These are phyloP conservation scores for Scrobipalpa atriplicella DNA, from an alignment of 2,888 invertebrate genomes.

Conservation along the genomic window DNA sequence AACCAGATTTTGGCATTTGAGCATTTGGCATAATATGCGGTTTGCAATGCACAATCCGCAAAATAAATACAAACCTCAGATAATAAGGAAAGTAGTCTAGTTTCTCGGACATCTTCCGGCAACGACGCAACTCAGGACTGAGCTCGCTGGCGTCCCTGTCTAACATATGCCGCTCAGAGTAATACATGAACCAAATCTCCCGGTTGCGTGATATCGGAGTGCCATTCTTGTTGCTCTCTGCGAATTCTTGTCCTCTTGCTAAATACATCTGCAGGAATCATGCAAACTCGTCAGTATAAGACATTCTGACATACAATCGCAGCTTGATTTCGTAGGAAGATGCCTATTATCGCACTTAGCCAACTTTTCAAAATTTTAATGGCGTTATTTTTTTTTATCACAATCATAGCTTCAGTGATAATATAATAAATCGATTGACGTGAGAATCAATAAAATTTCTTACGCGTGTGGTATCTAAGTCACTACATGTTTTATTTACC, in stretches of 20 bases:
- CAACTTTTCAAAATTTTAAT: too few relatives aligned
- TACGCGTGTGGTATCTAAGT: too few relatives aligned
- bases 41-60: not conserved
- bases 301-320: too few relatives aligned
- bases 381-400: too few relatives aligned
- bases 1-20: too few relatives aligned
- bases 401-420: too few relatives aligned
- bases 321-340: too few relatives aligned
- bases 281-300: too few relatives aligned
- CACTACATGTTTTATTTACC: too few relatives aligned
- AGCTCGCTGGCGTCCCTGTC: slow-evolving; percentile 45
- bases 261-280: slow-evolving; percentile 48
- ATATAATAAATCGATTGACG: too few relatives aligned
- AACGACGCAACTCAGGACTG: slow-evolving; percentile 47
- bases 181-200: slow-evolving; percentile 57
- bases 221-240: slow-evolving; percentile 59
- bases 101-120: slow-evolving; percentile 44
- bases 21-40: not conserved
- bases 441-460: too few relatives aligned
- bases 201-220: slow-evolving; percentile 56
- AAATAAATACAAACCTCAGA: slow-evolving; percentile 48
- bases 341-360: too few relatives aligned
- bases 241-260: slow-evolving; percentile 48
- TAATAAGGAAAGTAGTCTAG: slow-evolving; percentile 56
- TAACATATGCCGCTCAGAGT: slow-evolving; percentile 42